Evolutionary conservation across 2,888 invertebrate species (phyloP), one percentile per base, ranked within the genome.

Genomic region (Apamea sordens): DNA sequence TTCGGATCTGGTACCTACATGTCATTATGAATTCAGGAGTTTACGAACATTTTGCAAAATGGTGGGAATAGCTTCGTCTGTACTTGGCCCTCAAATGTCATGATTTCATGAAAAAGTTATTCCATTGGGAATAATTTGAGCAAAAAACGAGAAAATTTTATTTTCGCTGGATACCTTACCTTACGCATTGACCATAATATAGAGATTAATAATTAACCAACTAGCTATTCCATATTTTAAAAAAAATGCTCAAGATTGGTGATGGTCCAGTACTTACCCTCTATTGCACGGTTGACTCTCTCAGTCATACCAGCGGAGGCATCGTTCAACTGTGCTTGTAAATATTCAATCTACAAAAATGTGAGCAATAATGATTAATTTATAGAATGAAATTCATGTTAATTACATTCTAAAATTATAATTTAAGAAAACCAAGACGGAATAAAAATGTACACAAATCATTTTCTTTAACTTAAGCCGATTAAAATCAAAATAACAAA

Each of bases 281-380:
- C 91, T 13, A 94, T 0, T 0, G 91, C 94, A 6, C 95, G 91
- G 44, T 93, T 90, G 0, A 93, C 87, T 67, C 95, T 91, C 2
- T 93, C 94, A 0, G 91, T 90, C 92, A 95, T 93, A 7, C 72
- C 88, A 2, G 74, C 72, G 1, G 85, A 63, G 0, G 81, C 86
- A 0, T 91, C 92, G 0, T 82, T 59, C 18, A 95, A 56, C 59
- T 93, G 89, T 0, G 61, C 76, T 70, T 90, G 83, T 41, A 94
- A 80, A 53, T 89, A 77, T 24, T 85, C 68, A 2, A 89, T 77
- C 93, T 93, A 64, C 56, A 89, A 89, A 72, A 32, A 76, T 69
- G 82, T 82, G 61, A 47, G n/a, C 24, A 63, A 72, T 41, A 36
- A 28, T 41, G 0, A 65, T 47, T 41, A 74, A 15, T 50, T 32